Evolutionary conservation across 2,113 vertebrate genomes (phyloP).

Genomic region (Calidris pygmaea): DNA sequence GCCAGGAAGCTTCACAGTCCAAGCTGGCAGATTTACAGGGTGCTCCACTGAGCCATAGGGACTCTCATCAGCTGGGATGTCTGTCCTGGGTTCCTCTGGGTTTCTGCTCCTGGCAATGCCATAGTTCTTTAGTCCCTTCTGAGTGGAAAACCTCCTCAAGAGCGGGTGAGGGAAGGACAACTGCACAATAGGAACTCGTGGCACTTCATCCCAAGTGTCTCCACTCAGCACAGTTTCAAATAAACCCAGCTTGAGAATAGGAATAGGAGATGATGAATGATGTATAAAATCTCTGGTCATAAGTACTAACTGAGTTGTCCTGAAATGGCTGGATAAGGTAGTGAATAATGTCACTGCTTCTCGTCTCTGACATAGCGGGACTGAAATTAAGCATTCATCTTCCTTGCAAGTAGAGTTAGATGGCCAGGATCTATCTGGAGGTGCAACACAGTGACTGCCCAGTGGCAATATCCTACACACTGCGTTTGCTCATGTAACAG

Average conservation of each 20-base stretch:
- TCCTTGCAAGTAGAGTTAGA: not conserved
- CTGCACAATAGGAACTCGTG: conserved; percentile 13
- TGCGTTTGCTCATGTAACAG: not conserved
- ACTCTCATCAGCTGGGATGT: not conserved
- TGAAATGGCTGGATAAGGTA: not conserved
- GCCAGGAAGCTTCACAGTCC: not conserved
- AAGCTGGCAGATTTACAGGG: not conserved
- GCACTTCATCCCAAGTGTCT: not conserved
- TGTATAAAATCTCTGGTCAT: not conserved
- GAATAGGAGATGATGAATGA: not conserved
- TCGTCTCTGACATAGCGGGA: not conserved
- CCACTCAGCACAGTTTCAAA: not conserved
- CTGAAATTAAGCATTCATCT: not conserved
- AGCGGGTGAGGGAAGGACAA: not conserved
- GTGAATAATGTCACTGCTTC: not conserved
- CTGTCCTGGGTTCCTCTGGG: not conserved
- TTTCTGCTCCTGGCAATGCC: not conserved
- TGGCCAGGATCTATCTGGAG: not conserved
- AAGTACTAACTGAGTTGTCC: not conserved
- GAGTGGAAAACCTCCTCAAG: not conserved
- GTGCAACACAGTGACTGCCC: not conserved
- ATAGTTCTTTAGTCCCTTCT: not conserved
- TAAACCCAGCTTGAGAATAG: not conserved
- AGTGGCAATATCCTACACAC: not conserved
- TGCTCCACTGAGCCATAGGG: not conserved